Evolutionary conservation across 2,888 invertebrate species (phyloP).

Genomic region (Mechanitis mazaeus): DNA sequence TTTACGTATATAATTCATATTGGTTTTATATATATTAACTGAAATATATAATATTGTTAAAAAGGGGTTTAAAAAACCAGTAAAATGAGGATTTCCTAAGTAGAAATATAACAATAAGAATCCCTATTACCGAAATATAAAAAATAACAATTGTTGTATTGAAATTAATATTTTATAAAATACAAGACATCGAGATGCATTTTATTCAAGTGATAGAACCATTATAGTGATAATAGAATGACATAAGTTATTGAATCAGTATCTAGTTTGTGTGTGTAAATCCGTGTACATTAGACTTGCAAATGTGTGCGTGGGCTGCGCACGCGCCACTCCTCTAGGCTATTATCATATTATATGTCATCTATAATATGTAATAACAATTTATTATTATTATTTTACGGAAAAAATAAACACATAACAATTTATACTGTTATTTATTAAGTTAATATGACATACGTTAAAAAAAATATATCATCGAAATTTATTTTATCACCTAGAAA

Average conservation of each 20-base stretch:
- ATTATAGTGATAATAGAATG: conserved; percentile 21
- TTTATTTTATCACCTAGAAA: neutral
- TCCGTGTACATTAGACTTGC: conserved; percentile 46
- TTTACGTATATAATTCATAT: too few species aligned
- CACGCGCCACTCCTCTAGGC: conserved; percentile 52
- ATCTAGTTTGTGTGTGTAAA: conserved; percentile 31
- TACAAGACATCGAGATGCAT: neutral
- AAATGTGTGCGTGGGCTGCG: conserved; percentile 54
- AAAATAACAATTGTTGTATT: too few species aligned
- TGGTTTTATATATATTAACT: too few species aligned
- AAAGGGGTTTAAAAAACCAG: too few species aligned
- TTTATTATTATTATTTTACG: conserved; percentile 19
- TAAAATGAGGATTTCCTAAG: too few species aligned
- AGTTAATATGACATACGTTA: neutral
- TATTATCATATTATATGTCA: conserved; percentile 27
- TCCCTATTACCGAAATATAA: too few species aligned
- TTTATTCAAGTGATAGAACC: conserved; percentile 7
- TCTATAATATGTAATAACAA: conserved; percentile 16
- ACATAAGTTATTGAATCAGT: conserved; percentile 21
- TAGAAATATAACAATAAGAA: too few species aligned
- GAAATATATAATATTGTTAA: too few species aligned
- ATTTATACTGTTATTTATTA: neutral
- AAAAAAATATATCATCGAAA: neutral
- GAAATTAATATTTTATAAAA: neutral
- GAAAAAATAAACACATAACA: conserved; percentile 13